Evolutionary conservation across 53 echinoderm and acorn worm genomes (phyloP), one percentile per base, ranked within the genome.

Genomic region (Luidia sarsii): DNA sequence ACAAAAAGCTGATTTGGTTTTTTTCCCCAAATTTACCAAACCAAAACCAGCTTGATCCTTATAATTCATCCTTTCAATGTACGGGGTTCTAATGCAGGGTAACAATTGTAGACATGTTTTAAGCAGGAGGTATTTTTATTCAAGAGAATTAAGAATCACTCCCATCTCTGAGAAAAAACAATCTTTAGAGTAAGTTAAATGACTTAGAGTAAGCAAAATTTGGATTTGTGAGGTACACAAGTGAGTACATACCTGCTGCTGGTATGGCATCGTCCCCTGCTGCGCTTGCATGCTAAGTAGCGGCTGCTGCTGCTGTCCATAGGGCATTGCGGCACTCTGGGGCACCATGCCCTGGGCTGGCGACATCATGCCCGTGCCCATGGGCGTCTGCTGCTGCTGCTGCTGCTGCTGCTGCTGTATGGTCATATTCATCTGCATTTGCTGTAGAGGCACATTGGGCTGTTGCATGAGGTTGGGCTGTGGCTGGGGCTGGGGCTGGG

Each of bases 291-390:
- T 75, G 32, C 21, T 57, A 75, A 60, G 61, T 75, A 57, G 60
- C 32, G 59, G 55, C 46, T 75, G 75, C 75, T 54, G 55, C 46
- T 75, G 75, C 75, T 75, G 75, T 32, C 45, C 60, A 38, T 60
- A 82, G 64, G 51, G 62, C 84, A 84, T 84, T 18, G 72, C 46
- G 22, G 72, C 84, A 28, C 57, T 36, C 65, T 86, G 87, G 48
- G 68, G 32, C 33, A 48, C 43, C 67, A 86, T 86, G 38, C 79
- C 79, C 28, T 41, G 67, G 23, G 48, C 62, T 57, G 24, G 15
- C 39, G 29, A 8, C 32, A 54, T 57, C 62, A 68, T 67, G 2
- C 74, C 74, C 56, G 50, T 70, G 27, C 50, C 63, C 13, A 59
- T 54, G 75, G 75, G 43, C 70, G 3, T 3, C 30, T 21, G 25